Conservation (phyloP, 1,140 invertebrate genomes). For the Neodiprion virginianus region DNA sequence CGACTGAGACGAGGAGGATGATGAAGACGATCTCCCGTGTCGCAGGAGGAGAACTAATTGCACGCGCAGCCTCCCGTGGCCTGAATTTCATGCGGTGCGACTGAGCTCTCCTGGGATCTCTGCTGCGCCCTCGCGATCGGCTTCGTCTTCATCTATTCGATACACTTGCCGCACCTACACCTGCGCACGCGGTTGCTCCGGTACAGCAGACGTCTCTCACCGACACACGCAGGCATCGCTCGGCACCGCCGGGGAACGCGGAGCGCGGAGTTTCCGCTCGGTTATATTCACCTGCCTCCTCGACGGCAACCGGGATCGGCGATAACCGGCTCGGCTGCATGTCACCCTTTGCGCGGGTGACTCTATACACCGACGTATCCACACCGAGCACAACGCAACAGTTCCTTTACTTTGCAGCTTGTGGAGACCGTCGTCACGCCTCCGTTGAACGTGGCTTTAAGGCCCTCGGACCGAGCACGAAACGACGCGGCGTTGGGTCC, state of each 20-base stretch:
- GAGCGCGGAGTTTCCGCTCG: conserved; percentile 37
- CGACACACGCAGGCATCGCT: background rate
- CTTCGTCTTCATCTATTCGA: background rate
- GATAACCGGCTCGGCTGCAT: conserved; percentile 60
- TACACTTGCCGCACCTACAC: background rate
- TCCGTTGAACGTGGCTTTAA: conserved; percentile 39
- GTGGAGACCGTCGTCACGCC: conserved; percentile 48
- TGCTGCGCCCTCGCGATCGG: no score
- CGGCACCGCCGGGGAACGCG: background rate
- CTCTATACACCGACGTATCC: conserved; percentile 42
- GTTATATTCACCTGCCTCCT: conserved; percentile 55
- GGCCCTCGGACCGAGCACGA: conserved; percentile 11
- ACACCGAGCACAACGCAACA: background rate
- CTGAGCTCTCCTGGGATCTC: no score
- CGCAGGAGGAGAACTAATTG: conserved; percentile 32
- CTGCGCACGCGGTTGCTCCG: background rate
- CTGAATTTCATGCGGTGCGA: conserved; percentile 23
- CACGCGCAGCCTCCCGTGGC: conserved; percentile 26
- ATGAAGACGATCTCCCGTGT: conserved; percentile 29
- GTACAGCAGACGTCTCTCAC: conserved; percentile 15
- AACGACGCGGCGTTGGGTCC: background rate
- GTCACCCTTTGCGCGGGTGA: conserved; percentile 60
- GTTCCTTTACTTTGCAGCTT: conserved; percentile 54
- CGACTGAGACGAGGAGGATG: conserved; percentile 32
- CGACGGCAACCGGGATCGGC: conserved; percentile 30